Percentiles rank a stretch among this genome's conserved stretches.
phyloP scores from a whole-genome alignment of 2,797 vertebrate species.

The Enteromius anoplus region DNA sequence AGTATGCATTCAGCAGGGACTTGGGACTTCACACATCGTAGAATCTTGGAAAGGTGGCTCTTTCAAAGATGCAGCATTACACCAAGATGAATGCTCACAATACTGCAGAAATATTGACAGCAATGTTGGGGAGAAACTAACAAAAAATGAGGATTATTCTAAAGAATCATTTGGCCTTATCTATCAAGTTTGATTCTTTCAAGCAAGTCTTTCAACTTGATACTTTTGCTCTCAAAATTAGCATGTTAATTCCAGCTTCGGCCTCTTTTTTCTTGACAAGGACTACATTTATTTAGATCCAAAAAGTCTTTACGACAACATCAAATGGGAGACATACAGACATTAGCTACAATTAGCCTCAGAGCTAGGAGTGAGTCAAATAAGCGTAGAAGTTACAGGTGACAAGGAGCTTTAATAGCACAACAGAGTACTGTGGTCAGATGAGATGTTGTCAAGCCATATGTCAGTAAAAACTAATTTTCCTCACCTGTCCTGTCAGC shows the following conservation, averaged over 20 bases:
- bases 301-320: no score
- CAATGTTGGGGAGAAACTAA: neutral
- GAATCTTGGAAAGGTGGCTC: neutral
- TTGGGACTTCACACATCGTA: neutral
- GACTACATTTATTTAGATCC: no score
- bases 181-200: neutral
- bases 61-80: conserved; percentile 3
- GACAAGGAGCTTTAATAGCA: no score
- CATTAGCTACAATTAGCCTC: no score
- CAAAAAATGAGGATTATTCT: neutral
- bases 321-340: no score
- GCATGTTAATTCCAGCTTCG: no score
- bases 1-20: conserved; percentile 24
- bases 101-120: neutral
- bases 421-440: no score
- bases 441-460: no score
- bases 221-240: no score
- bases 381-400: no score
- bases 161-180: neutral
- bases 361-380: no score
- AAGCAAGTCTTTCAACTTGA: neutral
- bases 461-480: neutral
- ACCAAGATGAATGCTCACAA: neutral
- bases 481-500: neutral
- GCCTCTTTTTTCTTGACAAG: no score